Conservation (phyloP, 1,140 invertebrate species). For the Chelonus insularis region DNA sequence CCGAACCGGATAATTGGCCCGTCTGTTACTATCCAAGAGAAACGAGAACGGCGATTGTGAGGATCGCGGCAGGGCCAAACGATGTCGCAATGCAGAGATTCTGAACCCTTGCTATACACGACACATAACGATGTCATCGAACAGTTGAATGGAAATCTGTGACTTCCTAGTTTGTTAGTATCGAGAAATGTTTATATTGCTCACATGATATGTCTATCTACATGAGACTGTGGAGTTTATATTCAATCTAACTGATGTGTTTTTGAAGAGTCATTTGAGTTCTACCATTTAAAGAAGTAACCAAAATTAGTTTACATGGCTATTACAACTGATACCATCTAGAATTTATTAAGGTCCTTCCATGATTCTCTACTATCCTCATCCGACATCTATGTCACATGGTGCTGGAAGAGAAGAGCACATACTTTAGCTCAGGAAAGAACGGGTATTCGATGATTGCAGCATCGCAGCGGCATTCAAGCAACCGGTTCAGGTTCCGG, state of each 20-base stretch:
- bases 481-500: slow-evolving; percentile 17
- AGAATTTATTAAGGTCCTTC: slow-evolving; percentile 23
- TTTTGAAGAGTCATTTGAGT: background rate
- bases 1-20: slow-evolving; percentile 28
- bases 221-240: no score
- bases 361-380: background rate
- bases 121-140: slow-evolving; percentile 20
- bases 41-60: background rate
- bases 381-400: slow-evolving; percentile 8
- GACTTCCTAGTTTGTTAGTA: background rate
- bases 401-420: slow-evolving; percentile 10
- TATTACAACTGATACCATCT: slow-evolving; percentile 26
- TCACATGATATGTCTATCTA: background rate
- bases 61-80: slow-evolving; percentile 17
- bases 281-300: slow-evolving; percentile 10
- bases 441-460: slow-evolving; percentile 18
- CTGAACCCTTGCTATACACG: background rate
- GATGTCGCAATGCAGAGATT: slow-evolving; percentile 25
- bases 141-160: background rate
- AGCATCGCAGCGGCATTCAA: slow-evolving; percentile 11
- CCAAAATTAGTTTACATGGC: slow-evolving; percentile 30
- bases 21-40: slow-evolving; percentile 27
- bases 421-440: slow-evolving; percentile 9
- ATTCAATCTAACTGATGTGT: no score
- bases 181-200: background rate